A percentile compares a stretch with the other conserved stretches of the same genome.
phyloP scores from a whole-genome alignment of 1,140 invertebrate genomes.

The Uloborus diversus region DNA sequence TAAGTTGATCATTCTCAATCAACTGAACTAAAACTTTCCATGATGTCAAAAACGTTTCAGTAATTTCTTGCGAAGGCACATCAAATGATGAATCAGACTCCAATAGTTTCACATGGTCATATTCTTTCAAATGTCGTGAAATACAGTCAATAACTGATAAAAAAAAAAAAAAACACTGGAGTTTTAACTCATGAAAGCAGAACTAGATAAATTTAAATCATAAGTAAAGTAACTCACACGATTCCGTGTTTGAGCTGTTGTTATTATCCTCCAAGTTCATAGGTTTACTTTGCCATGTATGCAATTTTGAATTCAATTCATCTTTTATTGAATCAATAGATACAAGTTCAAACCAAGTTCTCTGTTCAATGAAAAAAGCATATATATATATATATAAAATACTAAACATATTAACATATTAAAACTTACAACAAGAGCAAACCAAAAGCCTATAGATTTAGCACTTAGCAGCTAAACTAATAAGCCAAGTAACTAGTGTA shows the following conservation, averaged over 20 bases:
- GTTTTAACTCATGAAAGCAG: not conserved
- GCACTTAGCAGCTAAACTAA: too few species aligned
- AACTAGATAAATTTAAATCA: not conserved
- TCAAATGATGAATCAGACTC: not conserved
- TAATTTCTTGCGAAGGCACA: conserved; percentile 2
- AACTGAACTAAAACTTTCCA: not conserved
- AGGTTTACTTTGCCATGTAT: not conserved
- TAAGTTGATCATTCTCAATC: conserved; percentile 16
- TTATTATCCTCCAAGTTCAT: not conserved
- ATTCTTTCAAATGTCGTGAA: not conserved
- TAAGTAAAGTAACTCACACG: not conserved
- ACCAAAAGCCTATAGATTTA: too few species aligned
- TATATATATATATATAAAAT: not conserved
- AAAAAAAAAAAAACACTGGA: not conserved
- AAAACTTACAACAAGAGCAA: too few species aligned
- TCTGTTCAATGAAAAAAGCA: conserved; percentile 12
- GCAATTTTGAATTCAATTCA: conserved; percentile 11
- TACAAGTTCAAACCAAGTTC: conserved; percentile 25
- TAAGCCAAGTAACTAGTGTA: too few species aligned
- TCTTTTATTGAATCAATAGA: conserved; percentile 8
- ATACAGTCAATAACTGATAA: not conserved
- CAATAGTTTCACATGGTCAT: not conserved
- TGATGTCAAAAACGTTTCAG: not conserved
- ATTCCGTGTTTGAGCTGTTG: not conserved
- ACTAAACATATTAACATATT: not conserved